Base-by-base conservation (phyloP, 2,888 invertebrate genomes). In the Hartigia nigra region DNA sequence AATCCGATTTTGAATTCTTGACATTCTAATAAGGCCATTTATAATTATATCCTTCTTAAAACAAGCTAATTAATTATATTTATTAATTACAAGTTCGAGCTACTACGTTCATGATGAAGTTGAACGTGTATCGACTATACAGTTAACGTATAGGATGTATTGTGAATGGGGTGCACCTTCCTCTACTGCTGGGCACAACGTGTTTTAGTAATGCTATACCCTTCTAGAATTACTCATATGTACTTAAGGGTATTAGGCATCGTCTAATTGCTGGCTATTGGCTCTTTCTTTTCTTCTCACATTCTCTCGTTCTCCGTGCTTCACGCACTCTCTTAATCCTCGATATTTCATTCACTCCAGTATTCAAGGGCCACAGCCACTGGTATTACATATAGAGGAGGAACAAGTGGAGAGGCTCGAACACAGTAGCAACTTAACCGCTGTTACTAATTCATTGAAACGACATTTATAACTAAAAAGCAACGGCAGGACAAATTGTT, bases 181-280 rank as follows among this genome's bases (percentile, higher is more conserved):
- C 55, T 55, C 55, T 55, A 55, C 9, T 55, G 55, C 55, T 23
- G 55, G 55, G 55, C 55, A 55, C 9, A 55, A 55, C 55, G 80
- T 89, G 88, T 89, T 90, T 90, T 87, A 82, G 89, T 87, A 90
- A 90, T 83, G 82, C 79, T 87, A 90, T 88, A 90, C 88, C 87
- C 89, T 85, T 86, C 89, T 90, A 87, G 86, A 84, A 82, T 90
- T 90, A 87, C 89, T 55, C 79, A 80, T 76, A 79, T 82, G 81
- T 82, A 86, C 86, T 88, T 86, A 84, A 85, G 86, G 86, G 86
- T 80, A 86, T 85, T 83, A 82, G 84, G 83, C 83, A 87, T 87
- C 85, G 86, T 75, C 87, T 87, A 89, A 88, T 89, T 89, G 86
- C 84, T 75, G 81, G 75, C 77, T 78, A 79, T 82, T 77, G 77